Base-by-base conservation (phyloP, 2,888 invertebrate species). In the Pseudococcus viburni region DNA sequence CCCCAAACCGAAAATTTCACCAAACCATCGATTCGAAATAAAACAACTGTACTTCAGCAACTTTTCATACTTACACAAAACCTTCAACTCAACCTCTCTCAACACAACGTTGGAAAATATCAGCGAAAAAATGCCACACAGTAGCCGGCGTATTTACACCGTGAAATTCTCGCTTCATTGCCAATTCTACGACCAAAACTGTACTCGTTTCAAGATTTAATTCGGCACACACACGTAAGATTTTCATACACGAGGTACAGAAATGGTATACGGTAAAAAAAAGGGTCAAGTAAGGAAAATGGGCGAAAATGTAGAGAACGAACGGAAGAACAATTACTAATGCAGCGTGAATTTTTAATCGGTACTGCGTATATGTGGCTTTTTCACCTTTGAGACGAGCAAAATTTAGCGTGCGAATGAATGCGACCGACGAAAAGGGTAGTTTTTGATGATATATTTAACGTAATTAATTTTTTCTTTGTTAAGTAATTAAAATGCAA, bases 331-430 rank as follows among this genome's bases (percentile, higher is more conserved):
- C 64, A 64, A 64, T 64, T 64, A 64, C 64, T 64, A 64, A 64
- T 64, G 64, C 64, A 22, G 64, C 64, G 64, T 64, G 64, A 64
- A 64, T 64, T 64, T 64, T 64, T 64, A 64, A 64, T 64, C 64
- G 64, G 22, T 22, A 64, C 22, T 22, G 64, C 64, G 64, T 64
- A 64, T 64, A 15, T 64, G 64, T 7, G 22, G 64, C 55, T 55
- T 64, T 64, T 64, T 64, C 64, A 12, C 64, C 64, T 64, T 64
- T 22, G 64, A 64, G 55, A 55, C 12, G 64, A 64, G 64, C 8
- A 64, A 64, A 64, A 64, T 19, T 22, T 7, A 64, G 7, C 22
- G 64, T 64, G 22, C 64, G 64, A 64, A 64, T 64, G 64, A 64
- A 64, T 64, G 19, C 64, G 22, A 64, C 64, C 64, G 22, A 64